Conservation (phyloP, 2,888 invertebrate genomes). For the Drosophila bunnanda region DNA sequence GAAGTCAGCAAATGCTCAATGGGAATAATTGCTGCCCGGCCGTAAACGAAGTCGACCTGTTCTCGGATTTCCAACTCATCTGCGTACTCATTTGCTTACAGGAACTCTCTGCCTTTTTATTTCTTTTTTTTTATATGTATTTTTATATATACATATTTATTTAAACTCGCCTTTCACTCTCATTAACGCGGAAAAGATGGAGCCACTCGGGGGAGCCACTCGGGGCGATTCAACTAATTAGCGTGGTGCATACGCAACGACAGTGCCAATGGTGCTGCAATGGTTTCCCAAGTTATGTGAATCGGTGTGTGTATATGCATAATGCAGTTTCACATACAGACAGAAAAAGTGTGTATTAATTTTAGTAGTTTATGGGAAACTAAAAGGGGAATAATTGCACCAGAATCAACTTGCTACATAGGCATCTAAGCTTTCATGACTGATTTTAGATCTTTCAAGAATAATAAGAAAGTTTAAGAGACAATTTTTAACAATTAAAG, state of each 20-base stretch:
- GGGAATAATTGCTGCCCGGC: conserved; percentile 31
- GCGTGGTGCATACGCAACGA: conserved; percentile 61
- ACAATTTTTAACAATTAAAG: neutral
- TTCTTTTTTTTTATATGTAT: neutral
- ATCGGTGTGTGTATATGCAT: conserved; percentile 61
- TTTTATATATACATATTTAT: conserved; percentile 8
- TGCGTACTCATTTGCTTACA: conserved; percentile 17
- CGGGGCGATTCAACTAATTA: conserved; percentile 67
- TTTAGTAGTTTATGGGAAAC: neutral
- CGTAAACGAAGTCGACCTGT: conserved; percentile 30
- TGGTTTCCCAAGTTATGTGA: conserved; percentile 62
- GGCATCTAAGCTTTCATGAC: neutral
- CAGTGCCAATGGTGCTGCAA: conserved; percentile 28
- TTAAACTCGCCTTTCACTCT: conserved; percentile 71
- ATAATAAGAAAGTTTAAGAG: neutral
- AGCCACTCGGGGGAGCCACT: conserved; percentile 36
- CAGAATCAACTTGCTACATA: neutral
- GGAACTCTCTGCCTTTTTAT: conserved; percentile 2
- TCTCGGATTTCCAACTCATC: conserved; percentile 35
- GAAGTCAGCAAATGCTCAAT: conserved; percentile 13
- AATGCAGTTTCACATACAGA: conserved; percentile 59
- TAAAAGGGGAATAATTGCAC: neutral
- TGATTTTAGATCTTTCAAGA: neutral
- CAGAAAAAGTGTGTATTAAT: neutral
- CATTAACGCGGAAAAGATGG: conserved; percentile 53